A percentile compares a stretch with the other conserved stretches of the same genome.
Conservation (phyloP, 1,140 invertebrate species). For the Aphidius gifuensis region DNA sequence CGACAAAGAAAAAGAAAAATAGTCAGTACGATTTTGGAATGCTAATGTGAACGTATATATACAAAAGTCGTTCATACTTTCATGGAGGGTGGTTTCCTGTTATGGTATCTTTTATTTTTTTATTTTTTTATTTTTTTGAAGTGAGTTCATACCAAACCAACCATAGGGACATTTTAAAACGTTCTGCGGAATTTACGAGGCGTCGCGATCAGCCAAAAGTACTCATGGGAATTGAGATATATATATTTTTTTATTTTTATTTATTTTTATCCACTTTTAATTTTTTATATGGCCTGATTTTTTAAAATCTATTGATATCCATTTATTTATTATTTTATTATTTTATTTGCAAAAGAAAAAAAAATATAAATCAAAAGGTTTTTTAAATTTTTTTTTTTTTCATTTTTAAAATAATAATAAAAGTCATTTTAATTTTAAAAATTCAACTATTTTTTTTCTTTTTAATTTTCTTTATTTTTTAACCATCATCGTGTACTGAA, state of each 20-base stretch:
- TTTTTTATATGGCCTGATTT: constrained; percentile 6
- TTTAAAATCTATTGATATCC: background rate
- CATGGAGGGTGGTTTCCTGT: constrained; percentile 23
- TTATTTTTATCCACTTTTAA: constrained; percentile 14
- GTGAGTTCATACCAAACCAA: background rate
- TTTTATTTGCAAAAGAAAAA: constrained; percentile 1
- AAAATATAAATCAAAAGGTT: background rate
- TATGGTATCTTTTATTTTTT: constrained; percentile 10
- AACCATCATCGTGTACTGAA: background rate
- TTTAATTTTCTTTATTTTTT: too few species aligned
- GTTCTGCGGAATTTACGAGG: constrained; percentile 27
- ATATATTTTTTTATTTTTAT: constrained; percentile 9
- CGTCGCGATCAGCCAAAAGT: constrained; percentile 24
- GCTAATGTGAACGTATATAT: constrained; percentile 38
- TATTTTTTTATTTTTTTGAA: constrained; percentile 6
- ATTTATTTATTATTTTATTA: background rate
- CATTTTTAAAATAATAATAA: too few species aligned
- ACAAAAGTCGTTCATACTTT: constrained; percentile 17
- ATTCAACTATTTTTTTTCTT: constrained; percentile 7
- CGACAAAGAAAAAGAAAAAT: constrained; percentile 38
- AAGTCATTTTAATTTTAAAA: constrained; percentile 6
- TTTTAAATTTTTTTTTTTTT: background rate
- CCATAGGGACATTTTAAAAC: constrained; percentile 29
- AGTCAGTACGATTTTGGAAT: constrained; percentile 47
- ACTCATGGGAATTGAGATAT: constrained; percentile 29